Conservation (phyloP, 1,140 invertebrate species). For the Ceratoteleas bidentatus region DNA sequence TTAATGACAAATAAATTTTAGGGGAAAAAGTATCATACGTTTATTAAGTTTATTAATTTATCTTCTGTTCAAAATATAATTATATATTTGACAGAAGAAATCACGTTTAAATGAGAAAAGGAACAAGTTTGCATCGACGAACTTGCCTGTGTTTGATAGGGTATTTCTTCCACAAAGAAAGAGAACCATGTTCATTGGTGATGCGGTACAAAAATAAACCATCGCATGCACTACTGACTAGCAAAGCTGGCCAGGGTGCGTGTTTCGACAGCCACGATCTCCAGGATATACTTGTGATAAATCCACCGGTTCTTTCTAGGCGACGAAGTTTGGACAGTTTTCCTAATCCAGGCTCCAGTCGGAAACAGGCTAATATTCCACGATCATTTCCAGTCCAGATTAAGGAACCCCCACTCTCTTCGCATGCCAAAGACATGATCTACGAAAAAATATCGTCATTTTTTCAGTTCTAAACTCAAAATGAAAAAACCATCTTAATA, state of each 20-base stretch:
- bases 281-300: conserved; percentile 89
- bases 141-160: conserved; percentile 81
- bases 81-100: too few relatives aligned
- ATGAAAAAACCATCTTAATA: background rate
- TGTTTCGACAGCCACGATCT: conserved; percentile 91
- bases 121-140: too few relatives aligned
- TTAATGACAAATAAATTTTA: too few relatives aligned
- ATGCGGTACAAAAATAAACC: conserved; percentile 84
- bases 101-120: too few relatives aligned
- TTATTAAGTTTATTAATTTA: too few relatives aligned
- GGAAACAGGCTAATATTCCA: conserved; percentile 81
- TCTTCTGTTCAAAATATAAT: too few relatives aligned
- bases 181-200: conserved; percentile 72
- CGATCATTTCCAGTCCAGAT: conserved; percentile 93
- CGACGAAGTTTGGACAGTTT: conserved; percentile 87
- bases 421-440: conserved; percentile 87
- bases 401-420: conserved; percentile 85
- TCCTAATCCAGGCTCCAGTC: conserved; percentile 85
- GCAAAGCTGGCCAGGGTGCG: conserved; percentile 87
- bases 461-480: background rate
- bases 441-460: conserved; percentile 39
- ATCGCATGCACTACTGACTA: conserved; percentile 90
- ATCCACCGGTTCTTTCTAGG: conserved; percentile 83
- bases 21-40: too few relatives aligned
- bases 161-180: conserved; percentile 78